Evolutionary conservation across 2,888 invertebrate genomes (phyloP), one percentile per base, ranked within the genome.

Genomic region (Drosophila mercatorum): DNA sequence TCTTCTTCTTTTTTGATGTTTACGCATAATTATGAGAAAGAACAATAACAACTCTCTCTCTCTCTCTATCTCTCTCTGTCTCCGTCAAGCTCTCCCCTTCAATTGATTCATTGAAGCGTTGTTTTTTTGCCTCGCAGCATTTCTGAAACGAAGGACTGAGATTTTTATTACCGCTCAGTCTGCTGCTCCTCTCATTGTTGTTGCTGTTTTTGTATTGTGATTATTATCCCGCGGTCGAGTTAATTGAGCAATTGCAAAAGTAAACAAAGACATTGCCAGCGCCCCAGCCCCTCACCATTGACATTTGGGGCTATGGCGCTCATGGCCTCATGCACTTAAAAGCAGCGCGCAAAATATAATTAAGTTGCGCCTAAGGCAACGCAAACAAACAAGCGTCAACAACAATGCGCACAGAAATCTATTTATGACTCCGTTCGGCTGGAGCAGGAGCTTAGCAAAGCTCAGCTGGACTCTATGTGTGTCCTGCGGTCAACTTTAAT

Each of bases 171-270:
- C 58, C 44, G 47, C 44, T 28, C 46, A 44, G 22, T 26, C 31
- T 38, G 46, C 47, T 60, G 26, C 47, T 63, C 14, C 28, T 46
- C 28, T 36, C 47, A 14, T 36, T 63, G n/a, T 31, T 67, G 59
- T 11, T 55, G 61, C 46, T 61, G 26, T 64, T 55, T 55, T 64
- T 64, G 56, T 72, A 67, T 74, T 75, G 67, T 75, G 61, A 75
- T 80, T 80, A 78, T 72, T 81, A 73, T 78, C 71, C 78, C 60
- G 75, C 71, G 82, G 80, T 82, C 72, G 75, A 82, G 72, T 83
- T 82, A 82, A 83, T 83, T 82, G 82, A 83, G 82, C 82, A 83
- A 82, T 83, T 82, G 82, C 78, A 76, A 82, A 75, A 80, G 72
- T 78, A 73, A 82, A 81, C 80, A 82, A 78, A 67, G 71, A 73